These are phyloP conservation scores for Oryzaephilus surinamensis DNA, from an alignment of 1,140 invertebrate species.

Conservation along the genomic window DNA sequence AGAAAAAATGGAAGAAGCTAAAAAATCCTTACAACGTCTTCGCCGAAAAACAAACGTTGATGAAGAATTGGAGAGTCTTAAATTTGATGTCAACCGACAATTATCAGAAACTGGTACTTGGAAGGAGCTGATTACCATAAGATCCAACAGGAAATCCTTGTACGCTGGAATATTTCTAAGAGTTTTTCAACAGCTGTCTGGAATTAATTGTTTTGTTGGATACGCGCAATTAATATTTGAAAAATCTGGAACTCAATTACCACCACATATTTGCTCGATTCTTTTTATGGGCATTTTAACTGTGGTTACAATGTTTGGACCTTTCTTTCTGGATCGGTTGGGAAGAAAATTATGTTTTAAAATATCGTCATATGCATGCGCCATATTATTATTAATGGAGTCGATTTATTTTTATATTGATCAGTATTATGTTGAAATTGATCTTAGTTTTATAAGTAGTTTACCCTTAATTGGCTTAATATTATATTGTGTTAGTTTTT, in stretches of 20 bases:
- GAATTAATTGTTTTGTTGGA: too few relatives aligned
- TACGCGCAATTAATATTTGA: too few relatives aligned
- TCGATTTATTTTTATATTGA: not conserved
- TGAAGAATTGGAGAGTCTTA: not conserved
- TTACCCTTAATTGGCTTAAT: too few relatives aligned
- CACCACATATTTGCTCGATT: too few relatives aligned
- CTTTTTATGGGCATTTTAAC: too few relatives aligned
- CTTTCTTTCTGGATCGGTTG: not conserved
- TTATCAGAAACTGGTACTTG: too few relatives aligned
- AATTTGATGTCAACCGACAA: not conserved
- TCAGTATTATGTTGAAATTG: not conserved
- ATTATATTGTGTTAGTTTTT: not conserved
- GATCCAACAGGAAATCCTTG: too few relatives aligned
- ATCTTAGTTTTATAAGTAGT: not conserved
- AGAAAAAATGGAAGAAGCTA: slow-evolving; percentile 4
- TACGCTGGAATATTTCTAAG: too few relatives aligned
- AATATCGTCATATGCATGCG: not conserved
- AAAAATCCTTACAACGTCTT: not conserved
- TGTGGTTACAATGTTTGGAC: not conserved
- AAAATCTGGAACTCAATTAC: too few relatives aligned
- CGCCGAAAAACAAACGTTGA: not conserved
- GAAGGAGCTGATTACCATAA: too few relatives aligned
- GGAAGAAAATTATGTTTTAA: not conserved
- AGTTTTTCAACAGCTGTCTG: too few relatives aligned
- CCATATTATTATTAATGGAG: not conserved